These are phyloP conservation scores for Scortum barcoo DNA, from an alignment of 2,113 vertebrate species.

Conservation along the genomic window DNA sequence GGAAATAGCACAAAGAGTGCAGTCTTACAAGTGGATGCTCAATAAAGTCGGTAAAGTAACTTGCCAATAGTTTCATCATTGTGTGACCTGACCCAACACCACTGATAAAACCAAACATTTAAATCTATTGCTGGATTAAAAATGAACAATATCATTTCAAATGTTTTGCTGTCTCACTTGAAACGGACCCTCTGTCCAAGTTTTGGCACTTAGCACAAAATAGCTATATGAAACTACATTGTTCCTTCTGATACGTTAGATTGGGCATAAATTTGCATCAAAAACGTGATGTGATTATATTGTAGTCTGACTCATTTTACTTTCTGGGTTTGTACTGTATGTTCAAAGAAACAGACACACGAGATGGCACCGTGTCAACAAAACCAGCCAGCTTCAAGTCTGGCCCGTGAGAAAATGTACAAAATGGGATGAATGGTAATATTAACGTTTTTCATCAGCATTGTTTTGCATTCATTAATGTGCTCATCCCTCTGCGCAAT, in stretches of 20 bases:
- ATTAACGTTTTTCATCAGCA: constrained; percentile 17
- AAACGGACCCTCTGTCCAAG: neutral
- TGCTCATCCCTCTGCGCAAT: neutral
- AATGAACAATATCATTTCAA: neutral
- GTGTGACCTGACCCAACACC: neutral
- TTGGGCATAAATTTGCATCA: neutral
- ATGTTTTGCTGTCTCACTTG: neutral
- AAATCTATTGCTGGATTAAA: neutral
- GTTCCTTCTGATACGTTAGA: neutral
- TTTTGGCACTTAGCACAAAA: neutral
- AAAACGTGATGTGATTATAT: neutral
- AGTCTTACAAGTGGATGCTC: neutral
- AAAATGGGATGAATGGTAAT: neutral
- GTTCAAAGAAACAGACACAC: constrained; percentile 7
- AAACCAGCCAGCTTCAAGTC: neutral
- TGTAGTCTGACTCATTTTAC: neutral
- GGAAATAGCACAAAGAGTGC: no score
- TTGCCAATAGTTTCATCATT: neutral
- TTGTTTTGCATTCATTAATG: constrained; percentile 25
- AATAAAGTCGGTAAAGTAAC: neutral
- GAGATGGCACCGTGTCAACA: constrained; percentile 7
- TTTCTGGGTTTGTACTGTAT: no score
- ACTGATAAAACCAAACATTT: neutral
- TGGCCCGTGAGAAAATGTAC: neutral
- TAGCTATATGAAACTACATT: neutral